phyloP scores from a whole-genome alignment of 2,888 invertebrate species.

The Scaptomyza reducta region DNA sequence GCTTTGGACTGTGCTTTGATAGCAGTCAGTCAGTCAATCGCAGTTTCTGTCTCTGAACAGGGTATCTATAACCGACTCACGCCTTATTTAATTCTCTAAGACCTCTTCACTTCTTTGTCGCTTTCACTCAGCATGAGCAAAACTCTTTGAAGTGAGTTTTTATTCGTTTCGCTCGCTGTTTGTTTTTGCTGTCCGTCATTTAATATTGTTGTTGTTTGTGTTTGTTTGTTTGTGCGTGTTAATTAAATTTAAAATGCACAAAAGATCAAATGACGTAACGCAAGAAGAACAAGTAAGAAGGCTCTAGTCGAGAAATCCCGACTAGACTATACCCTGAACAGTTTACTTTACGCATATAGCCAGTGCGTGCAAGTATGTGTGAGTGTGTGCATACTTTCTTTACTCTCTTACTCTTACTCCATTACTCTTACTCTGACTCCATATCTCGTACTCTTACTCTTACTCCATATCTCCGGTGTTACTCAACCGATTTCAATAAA shows the following conservation, averaged over 20 bases:
- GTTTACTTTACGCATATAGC: no score
- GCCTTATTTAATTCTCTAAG: no score
- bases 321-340: no score
- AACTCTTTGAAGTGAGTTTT: slow-evolving; percentile 76
- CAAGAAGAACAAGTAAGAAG: neutral
- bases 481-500: no score
- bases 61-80: neutral
- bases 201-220: slow-evolving; percentile 13
- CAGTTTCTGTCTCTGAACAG: neutral
- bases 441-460: no score
- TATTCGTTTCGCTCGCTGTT: slow-evolving; percentile 66
- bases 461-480: no score
- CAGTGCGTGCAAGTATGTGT: no score
- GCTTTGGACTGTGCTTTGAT: neutral
- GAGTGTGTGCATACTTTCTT: no score
- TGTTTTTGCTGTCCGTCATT: slow-evolving; percentile 28
- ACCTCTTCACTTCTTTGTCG: slow-evolving; percentile 22
- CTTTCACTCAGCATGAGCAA: slow-evolving; percentile 62
- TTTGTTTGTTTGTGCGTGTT: slow-evolving; percentile 53
- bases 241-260: slow-evolving; percentile 76
- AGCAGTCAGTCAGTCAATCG: neutral
- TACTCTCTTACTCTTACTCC: no score
- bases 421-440: no score
- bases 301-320: no score
- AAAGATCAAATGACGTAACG: slow-evolving; percentile 58